Conservation (phyloP, 1,140 invertebrate species). For the Ectropis grisescens region DNA sequence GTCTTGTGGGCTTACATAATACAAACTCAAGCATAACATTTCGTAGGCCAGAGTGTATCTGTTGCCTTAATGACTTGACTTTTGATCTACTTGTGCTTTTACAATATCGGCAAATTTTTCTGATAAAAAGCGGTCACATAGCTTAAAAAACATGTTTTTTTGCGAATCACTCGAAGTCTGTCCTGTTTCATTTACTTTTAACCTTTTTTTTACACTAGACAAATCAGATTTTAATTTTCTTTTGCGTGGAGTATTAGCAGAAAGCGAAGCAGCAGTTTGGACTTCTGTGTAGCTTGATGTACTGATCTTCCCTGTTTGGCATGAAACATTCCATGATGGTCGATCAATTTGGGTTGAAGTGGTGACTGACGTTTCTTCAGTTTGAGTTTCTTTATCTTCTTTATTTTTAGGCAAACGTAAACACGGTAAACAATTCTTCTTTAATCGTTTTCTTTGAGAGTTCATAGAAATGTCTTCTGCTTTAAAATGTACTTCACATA, state of each 20-base stretch:
- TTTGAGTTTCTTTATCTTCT: not conserved
- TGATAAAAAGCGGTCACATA: not conserved
- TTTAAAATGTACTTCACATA: not conserved
- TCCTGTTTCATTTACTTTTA: not conserved
- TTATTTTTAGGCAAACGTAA: not conserved
- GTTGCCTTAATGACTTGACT: constrained; percentile 4
- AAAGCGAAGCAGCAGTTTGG: not conserved
- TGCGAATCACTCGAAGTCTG: too few species aligned
- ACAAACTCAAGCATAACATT: constrained; percentile 16
- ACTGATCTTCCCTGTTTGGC: not conserved
- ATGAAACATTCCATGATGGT: not conserved
- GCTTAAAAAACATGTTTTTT: not conserved
- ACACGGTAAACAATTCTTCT: not conserved
- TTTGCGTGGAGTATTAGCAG: not conserved
- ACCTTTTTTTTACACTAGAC: not conserved
- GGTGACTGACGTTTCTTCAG: not conserved
- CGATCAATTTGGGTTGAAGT: not conserved
- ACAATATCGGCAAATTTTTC: not conserved
- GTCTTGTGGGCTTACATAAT: constrained; percentile 9
- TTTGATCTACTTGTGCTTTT: not conserved
- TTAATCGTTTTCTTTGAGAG: not conserved
- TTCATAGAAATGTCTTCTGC: not conserved
- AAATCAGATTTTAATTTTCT: not conserved
- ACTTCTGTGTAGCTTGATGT: not conserved
- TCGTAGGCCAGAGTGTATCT: constrained; percentile 11